A percentile compares a stretch with the other conserved stretches of the same genome.
Evolutionary conservation across 2,113 vertebrate genomes (phyloP).

Genomic region (Oncorhynchus masou): DNA sequence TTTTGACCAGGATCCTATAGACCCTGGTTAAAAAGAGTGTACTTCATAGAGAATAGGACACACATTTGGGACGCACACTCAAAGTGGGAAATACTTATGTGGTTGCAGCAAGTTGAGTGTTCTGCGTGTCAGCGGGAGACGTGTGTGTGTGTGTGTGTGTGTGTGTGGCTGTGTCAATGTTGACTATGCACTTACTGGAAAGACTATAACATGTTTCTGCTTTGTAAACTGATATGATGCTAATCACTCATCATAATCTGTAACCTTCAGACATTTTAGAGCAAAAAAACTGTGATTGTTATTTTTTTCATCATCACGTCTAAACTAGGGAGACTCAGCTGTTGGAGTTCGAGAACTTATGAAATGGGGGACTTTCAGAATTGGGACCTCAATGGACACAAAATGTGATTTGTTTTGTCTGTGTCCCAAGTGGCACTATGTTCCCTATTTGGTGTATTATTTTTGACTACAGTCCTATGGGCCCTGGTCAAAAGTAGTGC

Average conservation of each 20-base stretch:
- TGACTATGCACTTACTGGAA: neutral
- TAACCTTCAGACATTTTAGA: no score
- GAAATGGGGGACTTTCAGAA: neutral
- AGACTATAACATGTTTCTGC: neutral
- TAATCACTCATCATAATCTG: no score
- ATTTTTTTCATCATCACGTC: neutral
- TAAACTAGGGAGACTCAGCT: neutral
- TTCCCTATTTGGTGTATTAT: no score
- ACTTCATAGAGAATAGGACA: no score
- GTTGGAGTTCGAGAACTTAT: neutral
- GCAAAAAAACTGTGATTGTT: no score
- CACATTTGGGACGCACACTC: no score
- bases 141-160: neutral
- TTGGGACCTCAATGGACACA: neutral
- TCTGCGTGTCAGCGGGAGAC: neutral
- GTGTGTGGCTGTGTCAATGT: neutral
- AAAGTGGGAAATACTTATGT: no score
- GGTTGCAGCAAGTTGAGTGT: neutral
- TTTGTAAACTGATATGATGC: neutral
- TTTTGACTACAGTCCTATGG: no score
- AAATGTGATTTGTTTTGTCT: neutral
- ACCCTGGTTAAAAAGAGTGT: no score
- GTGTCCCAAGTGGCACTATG: neutral
- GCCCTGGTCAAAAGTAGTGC: no score
- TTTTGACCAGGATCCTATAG: no score